These are phyloP conservation scores for Lerista edwardsae DNA, from an alignment of 2,797 vertebrate genomes.

Conservation along the genomic window DNA sequence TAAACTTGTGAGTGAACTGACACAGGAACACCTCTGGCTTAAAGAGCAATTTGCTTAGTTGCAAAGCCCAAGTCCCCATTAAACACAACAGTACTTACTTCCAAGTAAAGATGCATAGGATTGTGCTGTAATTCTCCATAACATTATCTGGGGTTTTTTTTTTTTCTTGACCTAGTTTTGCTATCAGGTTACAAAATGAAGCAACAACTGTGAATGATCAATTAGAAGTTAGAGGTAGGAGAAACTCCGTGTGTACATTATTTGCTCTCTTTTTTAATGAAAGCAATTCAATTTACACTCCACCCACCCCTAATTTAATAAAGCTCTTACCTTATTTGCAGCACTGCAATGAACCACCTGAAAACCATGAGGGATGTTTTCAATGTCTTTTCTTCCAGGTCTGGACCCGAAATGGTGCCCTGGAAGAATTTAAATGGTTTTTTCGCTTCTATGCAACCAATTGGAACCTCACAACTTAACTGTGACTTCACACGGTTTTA, in stretches of 20 bases:
- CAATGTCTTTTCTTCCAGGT: background rate
- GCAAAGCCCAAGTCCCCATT: no score
- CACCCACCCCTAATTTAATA: background rate
- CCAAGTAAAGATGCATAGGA: no score
- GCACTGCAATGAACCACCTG: background rate
- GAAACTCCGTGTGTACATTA: background rate
- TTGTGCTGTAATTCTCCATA: background rate
- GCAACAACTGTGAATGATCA: no score
- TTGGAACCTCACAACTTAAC: conserved; percentile 27
- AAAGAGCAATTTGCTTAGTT: background rate
- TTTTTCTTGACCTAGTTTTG: background rate
- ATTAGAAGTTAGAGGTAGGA: background rate
- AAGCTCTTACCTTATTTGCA: conserved; percentile 13
- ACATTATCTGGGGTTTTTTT: background rate
- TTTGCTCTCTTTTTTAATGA: background rate
- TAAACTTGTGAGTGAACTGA: background rate
- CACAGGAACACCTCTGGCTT: background rate
- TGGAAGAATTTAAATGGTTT: conserved; percentile 31
- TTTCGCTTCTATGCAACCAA: conserved; percentile 37
- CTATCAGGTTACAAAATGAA: background rate
- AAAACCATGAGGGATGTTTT: conserved; percentile 2
- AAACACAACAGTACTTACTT: no score
- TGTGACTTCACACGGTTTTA: conserved; percentile 31
- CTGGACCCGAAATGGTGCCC: conserved; percentile 5
- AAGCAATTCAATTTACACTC: background rate